Conservation (phyloP, 2,113 vertebrate genomes). For the Lethenteron camtschaticum region DNA sequence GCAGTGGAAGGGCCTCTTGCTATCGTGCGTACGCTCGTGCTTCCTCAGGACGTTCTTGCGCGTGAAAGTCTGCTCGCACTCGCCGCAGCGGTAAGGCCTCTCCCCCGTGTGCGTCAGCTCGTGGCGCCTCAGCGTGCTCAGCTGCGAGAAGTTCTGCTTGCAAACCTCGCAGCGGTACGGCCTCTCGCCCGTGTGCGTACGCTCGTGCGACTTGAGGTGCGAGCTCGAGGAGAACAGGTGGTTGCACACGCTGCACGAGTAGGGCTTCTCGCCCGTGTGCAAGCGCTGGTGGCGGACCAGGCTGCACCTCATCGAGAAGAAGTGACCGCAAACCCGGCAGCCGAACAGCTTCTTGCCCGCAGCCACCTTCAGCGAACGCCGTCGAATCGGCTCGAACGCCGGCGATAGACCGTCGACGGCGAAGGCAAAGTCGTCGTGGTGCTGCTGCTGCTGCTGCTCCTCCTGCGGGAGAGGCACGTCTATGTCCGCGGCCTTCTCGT, state of each 20-base stretch:
- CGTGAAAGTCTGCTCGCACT: background rate
- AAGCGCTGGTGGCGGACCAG: background rate
- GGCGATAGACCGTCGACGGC: too few species aligned
- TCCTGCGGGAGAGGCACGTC: too few species aligned
- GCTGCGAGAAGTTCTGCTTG: background rate
- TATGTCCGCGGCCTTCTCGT: too few species aligned
- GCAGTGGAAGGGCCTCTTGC: background rate
- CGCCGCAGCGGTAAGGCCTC: background rate
- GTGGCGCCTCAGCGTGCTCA: background rate
- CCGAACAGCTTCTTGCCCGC: too few species aligned
- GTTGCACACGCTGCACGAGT: background rate
- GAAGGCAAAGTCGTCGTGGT: too few species aligned
- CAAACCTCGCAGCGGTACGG: background rate
- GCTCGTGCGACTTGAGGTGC: background rate
- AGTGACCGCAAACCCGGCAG: too few species aligned
- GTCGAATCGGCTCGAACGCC: too few species aligned
- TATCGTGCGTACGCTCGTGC: background rate
- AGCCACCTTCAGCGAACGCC: too few species aligned
- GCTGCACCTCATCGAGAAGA: too few species aligned
- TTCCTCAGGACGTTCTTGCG: background rate
- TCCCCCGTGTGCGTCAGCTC: conserved; percentile 2
- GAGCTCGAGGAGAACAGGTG: background rate
- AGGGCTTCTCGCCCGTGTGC: conserved; percentile 5
- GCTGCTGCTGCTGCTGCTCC: too few species aligned
- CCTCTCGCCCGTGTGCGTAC: background rate